Base-by-base conservation (phyloP, 2,113 vertebrate species). In the Chaetodon trifascialis region DNA sequence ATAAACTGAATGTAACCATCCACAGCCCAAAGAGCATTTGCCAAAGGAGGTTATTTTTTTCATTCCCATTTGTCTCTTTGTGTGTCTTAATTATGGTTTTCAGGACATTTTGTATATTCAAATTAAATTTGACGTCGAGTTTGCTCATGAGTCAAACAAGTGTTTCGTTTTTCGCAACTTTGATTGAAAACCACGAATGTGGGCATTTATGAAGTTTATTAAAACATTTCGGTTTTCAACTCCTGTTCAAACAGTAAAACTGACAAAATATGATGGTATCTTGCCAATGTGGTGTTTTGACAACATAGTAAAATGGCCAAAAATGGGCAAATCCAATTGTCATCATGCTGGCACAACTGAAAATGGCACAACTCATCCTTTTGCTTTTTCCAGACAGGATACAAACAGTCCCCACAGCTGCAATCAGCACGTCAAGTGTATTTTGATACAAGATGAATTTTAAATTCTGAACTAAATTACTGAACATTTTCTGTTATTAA, bases 311-410 rank as follows among this genome's bases (percentile, higher is more conserved):
- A 76, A 46, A 47, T 30, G 5, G 16, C 8, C 9, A 83, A 55
- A 38, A 7, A 30, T 30, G 8, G 44, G 65, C 25, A 36, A 19
- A 38, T 5, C n/a, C 60, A 52, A n/a, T 7, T 7, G 7, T 49
- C 10, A 62, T 17, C 38, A 44, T 14, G 58, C 11, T 68, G 34
- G 47, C 38, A 60, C 2, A 38, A 51, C 65, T n/a, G 6, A 51
- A 84, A 71, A 34, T 59, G 65, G 64, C 70, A 71, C 59, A 49
- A 58, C 15, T 66, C 40, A 67, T 63, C 25, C 40, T 19, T 64
- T 42, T 79, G 47, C 47, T 74, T 60, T 79, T 60, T 49, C 30
- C 56, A 44, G 44, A 66, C 25, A 77, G 9, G 42, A 69, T 69
- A 47, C 69, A 44, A 44, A 23, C 34, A 38, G 52, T 16, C 17